Evolutionary conservation across 2,888 invertebrate genomes (phyloP), one percentile per base, ranked within the genome.

Genomic region (Melanargia galathea): DNA sequence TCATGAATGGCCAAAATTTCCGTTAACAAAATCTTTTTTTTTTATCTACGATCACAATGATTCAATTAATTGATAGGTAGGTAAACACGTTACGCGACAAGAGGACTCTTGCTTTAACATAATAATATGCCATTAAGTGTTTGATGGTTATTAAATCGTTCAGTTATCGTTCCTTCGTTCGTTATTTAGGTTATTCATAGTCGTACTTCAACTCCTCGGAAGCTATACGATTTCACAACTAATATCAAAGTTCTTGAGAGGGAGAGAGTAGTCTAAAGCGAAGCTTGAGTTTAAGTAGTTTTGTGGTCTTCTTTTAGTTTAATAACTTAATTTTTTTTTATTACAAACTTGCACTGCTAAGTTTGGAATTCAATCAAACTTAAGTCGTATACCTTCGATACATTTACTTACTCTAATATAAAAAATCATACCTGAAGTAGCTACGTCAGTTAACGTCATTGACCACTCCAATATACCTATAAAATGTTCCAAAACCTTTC

Each of bases 251-350:
- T 30, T 30, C 18, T 30, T 16, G 7, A 22, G 6, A 20, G 5
- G 30, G 3, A 30, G 20, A 45, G 33, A 33, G 45, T 18, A 30
- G 30, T 33, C 3, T 20, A n/a, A 30, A 45, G 10, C 33, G 20
- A 57, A 57, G 13, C 33, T 57, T 20, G 18, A 45, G 16, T 57
- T n/a, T n/a, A 45, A 30, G 18, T 18, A 20, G 18, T 57, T 57
- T 24, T 43, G 11, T 30, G 26, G 16, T 57, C 26, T 43, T 30
- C 57, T 26, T 45, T 13, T 5, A 45, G 11, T 45, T 57, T 33
- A 57, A 33, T 57, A 57, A 45, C 20, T 57, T 57, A 40, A 30
- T 40, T 55, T 55, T 40, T 43, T 10, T 43, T 20, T 43, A 56
- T 56, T 45, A 57, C 46, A 8, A 57, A 57, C 45, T 57, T 45